Percentiles rank a stretch among this genome's conserved stretches.
Evolutionary conservation across 2,888 invertebrate species (phyloP).

Genomic region (Sycophila texana): DNA sequence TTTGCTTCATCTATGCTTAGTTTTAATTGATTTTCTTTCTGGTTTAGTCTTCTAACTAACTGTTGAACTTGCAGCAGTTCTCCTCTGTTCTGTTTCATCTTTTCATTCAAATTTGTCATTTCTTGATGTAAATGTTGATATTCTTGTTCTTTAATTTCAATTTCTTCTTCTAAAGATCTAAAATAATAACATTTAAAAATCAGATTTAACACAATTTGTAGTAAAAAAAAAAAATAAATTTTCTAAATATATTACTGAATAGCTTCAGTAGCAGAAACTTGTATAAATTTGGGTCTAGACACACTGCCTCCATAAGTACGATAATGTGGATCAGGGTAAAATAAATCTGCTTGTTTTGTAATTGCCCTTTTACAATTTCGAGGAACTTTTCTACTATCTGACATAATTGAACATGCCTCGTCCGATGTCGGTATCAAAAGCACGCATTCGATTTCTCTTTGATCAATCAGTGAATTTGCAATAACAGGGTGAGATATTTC

Average conservation of each 20-base stretch:
- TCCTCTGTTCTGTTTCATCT: conserved; percentile 57
- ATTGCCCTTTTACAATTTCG: conserved; percentile 81
- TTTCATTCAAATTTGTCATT: conserved; percentile 58
- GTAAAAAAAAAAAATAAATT: conserved; percentile 14
- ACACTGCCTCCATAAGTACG: conserved; percentile 82
- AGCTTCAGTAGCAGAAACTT: conserved; percentile 82
- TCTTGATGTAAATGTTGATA: conserved; percentile 44
- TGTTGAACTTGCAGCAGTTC: conserved; percentile 60
- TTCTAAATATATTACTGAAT: conserved; percentile 76
- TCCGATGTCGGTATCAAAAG: conserved; percentile 84
- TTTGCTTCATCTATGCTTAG: conserved; percentile 62
- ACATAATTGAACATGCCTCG: conserved; percentile 84
- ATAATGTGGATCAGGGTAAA: conserved; percentile 87
- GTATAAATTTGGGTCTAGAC: conserved; percentile 78
- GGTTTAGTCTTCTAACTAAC: conserved; percentile 59
- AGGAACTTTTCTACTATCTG: conserved; percentile 81
- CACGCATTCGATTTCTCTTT: conserved; percentile 83
- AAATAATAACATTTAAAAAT: neutral
- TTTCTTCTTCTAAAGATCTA: conserved; percentile 67
- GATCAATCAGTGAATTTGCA: conserved; percentile 91
- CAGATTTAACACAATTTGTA: conserved; percentile 17
- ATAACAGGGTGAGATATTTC: conserved; percentile 86
- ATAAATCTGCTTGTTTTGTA: conserved; percentile 82
- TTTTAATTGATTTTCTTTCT: conserved; percentile 60
- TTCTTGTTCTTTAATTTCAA: conserved; percentile 59